These are phyloP conservation scores for Parnassius apollo DNA, from an alignment of 2,888 invertebrate species.

Conservation along the genomic window DNA sequence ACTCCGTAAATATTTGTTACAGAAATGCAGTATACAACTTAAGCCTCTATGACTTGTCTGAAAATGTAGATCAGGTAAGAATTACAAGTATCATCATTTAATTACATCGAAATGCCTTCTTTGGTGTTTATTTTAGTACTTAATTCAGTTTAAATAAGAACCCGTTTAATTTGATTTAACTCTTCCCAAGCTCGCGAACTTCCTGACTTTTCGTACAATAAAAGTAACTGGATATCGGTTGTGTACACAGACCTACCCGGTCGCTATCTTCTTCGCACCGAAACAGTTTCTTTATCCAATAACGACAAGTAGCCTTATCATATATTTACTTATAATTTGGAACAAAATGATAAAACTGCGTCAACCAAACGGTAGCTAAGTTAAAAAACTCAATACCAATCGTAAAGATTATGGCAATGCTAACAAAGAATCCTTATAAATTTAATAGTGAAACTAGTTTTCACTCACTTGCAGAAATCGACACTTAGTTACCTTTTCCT, in stretches of 20 bases:
- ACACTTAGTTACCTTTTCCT: too few relatives aligned
- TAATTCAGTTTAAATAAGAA: slow-evolving; percentile 8
- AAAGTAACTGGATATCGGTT: background rate
- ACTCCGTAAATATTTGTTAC: slow-evolving; percentile 53
- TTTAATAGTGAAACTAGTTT: too few relatives aligned
- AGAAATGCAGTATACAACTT: slow-evolving; percentile 96
- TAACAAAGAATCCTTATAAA: background rate
- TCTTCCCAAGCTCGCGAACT: background rate
- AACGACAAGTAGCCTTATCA: slow-evolving; percentile 25
- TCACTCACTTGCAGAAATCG: too few relatives aligned
- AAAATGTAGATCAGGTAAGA: slow-evolving; percentile 86
- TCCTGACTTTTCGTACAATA: slow-evolving; percentile 11
- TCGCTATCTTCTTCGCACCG: slow-evolving; percentile 8
- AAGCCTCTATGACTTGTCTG: slow-evolving; percentile 90
- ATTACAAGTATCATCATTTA: background rate
- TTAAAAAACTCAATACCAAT: background rate
- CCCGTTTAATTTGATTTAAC: slow-evolving; percentile 2
- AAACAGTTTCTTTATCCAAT: slow-evolving; percentile 22
- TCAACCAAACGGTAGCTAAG: slow-evolving; percentile 25
- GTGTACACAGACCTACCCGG: slow-evolving; percentile 3
- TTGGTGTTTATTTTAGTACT: background rate
- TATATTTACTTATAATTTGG: slow-evolving; percentile 29
- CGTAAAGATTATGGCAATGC: background rate
- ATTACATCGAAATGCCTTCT: background rate
- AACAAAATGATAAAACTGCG: slow-evolving; percentile 24